phyloP scores from a whole-genome alignment of 2,113 vertebrate species.

The Saccopteryx leptura region DNA sequence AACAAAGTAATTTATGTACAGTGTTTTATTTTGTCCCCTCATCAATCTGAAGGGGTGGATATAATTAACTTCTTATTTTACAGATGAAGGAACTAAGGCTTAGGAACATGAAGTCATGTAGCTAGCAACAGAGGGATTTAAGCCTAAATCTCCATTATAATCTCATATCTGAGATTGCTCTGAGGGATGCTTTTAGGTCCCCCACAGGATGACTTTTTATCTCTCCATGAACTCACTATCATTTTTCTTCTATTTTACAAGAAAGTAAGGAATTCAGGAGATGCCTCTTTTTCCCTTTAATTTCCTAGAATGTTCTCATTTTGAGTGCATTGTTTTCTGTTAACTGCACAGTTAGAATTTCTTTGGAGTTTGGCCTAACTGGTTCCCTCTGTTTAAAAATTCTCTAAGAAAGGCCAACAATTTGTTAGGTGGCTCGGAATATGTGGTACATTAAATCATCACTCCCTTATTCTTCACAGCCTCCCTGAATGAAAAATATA shows the following conservation, averaged over 20 bases:
- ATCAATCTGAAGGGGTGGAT: not conserved
- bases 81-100: not conserved
- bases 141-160: slow-evolving; percentile 15
- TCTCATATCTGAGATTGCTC: not conserved
- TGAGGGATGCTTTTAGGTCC: not conserved
- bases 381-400: not conserved
- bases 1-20: not conserved
- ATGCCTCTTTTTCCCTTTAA: not conserved
- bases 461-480: not conserved
- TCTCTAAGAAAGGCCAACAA: not conserved
- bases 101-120: not conserved
- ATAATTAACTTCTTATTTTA: not conserved
- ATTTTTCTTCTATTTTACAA: not conserved
- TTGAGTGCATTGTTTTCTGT: not conserved
- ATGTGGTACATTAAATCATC: not conserved
- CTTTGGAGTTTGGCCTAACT: slow-evolving; percentile 14
- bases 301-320: not conserved
- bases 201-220: not conserved
- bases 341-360: not conserved
- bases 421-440: not conserved
- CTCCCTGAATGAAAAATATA: not conserved
- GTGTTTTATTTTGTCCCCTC: not conserved
- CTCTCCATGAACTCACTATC: not conserved
- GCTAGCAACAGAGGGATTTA: not conserved
- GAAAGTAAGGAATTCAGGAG: not conserved